Conservation (phyloP, 1,140 invertebrate species). For the Brevipalpus yothersi region DNA sequence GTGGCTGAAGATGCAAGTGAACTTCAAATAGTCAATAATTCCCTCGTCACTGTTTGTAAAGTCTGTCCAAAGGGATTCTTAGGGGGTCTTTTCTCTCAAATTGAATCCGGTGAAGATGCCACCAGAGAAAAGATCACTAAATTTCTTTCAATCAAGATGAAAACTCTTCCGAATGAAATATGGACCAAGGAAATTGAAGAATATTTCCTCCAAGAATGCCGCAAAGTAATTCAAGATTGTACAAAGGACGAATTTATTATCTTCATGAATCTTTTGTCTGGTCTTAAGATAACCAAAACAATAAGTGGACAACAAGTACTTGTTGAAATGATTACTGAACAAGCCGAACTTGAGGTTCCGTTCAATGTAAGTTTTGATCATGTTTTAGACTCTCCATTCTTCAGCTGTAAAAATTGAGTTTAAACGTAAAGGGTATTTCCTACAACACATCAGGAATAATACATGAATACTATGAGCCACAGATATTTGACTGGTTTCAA, state of each 20-base stretch:
- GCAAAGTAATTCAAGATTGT: constrained; percentile 59
- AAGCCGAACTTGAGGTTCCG: constrained; percentile 44
- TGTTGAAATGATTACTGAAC: constrained; percentile 51
- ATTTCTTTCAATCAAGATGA: constrained; percentile 58
- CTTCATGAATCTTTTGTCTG: constrained; percentile 57
- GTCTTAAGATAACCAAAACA: constrained; percentile 50
- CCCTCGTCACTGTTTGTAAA: constrained; percentile 34
- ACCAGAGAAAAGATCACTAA: constrained; percentile 56
- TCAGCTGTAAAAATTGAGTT: too few relatives aligned
- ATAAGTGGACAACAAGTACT: constrained; percentile 58
- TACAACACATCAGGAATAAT: too few relatives aligned
- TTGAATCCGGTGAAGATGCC: constrained; percentile 38
- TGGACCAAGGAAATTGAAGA: constrained; percentile 67
- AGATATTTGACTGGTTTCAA: too few relatives aligned
- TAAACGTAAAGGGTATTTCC: too few relatives aligned
- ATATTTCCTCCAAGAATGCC: constrained; percentile 52
- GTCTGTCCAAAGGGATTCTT: constrained; percentile 35
- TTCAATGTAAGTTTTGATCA: constrained; percentile 31
- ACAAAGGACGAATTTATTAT: constrained; percentile 73
- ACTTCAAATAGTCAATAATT: constrained; percentile 47
- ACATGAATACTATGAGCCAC: too few relatives aligned
- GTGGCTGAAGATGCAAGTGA: constrained; percentile 58
- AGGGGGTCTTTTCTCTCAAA: constrained; percentile 60
- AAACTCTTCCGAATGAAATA: constrained; percentile 44
- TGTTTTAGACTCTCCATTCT: not conserved